Conservation (phyloP, 2,113 vertebrate genomes). For the Gallinago undulata region DNA sequence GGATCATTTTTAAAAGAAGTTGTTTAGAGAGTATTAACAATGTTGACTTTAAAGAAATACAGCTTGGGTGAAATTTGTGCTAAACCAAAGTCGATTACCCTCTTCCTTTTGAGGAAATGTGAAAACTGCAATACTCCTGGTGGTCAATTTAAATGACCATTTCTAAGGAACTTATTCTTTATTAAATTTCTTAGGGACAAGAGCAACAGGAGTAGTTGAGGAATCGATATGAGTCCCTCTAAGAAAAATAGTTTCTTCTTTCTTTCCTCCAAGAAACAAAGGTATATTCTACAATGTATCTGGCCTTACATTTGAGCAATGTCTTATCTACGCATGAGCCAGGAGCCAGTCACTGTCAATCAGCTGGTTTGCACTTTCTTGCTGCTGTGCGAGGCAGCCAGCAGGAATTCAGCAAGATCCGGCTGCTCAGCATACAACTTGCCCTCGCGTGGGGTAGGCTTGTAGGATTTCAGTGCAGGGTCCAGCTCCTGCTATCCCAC, state of each 20-base stretch:
- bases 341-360: not conserved
- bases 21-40: not conserved
- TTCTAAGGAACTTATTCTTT: not conserved
- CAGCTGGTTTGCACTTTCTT: not conserved
- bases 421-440: not conserved
- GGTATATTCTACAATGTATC: not conserved
- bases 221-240: not conserved
- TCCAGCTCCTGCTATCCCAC: not conserved
- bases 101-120: not conserved
- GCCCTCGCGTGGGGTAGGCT: not conserved
- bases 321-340: not conserved
- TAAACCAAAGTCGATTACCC: not conserved
- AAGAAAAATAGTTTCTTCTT: not conserved
- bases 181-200: not conserved
- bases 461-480: not conserved
- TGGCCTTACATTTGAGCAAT: not conserved
- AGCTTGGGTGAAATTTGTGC: not conserved
- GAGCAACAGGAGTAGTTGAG: not conserved
- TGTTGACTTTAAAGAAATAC: not conserved
- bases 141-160: not conserved
- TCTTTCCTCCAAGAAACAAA: too few species aligned
- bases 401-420: not conserved
- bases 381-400: not conserved
- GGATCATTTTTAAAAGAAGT: not conserved
- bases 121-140: not conserved